Percentiles rank a stretch among this genome's conserved stretches.
Evolutionary conservation across 2,113 vertebrate genomes (phyloP).

Genomic region (Marmota flaviventris): DNA sequence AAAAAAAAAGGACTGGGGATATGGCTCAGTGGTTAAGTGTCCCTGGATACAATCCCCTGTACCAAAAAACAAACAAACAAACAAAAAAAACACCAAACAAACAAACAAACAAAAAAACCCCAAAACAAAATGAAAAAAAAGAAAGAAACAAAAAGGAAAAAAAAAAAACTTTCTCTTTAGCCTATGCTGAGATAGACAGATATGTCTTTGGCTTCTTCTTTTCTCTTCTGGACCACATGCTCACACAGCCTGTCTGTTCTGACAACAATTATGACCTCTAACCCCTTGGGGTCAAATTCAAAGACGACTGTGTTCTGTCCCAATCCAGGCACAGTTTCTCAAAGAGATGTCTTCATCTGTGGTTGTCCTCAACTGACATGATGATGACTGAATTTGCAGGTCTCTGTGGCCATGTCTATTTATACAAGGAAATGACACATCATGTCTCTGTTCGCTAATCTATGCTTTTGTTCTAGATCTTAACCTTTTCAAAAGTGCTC

Average conservation of each 20-base stretch:
- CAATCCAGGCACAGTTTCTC: not conserved
- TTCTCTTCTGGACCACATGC: not conserved
- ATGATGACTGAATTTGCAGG: not conserved
- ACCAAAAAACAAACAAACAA: too few relatives aligned
- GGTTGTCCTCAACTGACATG: not conserved
- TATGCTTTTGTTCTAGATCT: not conserved
- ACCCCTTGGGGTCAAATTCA: not conserved
- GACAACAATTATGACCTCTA: not conserved
- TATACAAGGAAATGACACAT: not conserved
- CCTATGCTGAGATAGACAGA: too few relatives aligned
- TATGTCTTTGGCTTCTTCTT: not conserved
- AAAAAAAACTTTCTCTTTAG: too few relatives aligned
- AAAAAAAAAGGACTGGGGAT: too few relatives aligned
- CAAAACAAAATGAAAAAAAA: too few relatives aligned
- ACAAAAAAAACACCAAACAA: too few relatives aligned
- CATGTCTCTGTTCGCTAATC: not conserved
- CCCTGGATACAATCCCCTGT: too few relatives aligned
- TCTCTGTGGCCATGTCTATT: not conserved
- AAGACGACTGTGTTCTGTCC: not conserved
- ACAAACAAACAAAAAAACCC: too few relatives aligned
- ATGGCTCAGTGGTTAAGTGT: too few relatives aligned
- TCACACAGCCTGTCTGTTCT: not conserved
- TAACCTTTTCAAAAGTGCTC: not conserved
- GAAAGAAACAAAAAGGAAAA: too few relatives aligned
- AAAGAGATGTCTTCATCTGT: not conserved